Conservation (phyloP, 2,888 invertebrate genomes). For the Melanostoma scalare region DNA sequence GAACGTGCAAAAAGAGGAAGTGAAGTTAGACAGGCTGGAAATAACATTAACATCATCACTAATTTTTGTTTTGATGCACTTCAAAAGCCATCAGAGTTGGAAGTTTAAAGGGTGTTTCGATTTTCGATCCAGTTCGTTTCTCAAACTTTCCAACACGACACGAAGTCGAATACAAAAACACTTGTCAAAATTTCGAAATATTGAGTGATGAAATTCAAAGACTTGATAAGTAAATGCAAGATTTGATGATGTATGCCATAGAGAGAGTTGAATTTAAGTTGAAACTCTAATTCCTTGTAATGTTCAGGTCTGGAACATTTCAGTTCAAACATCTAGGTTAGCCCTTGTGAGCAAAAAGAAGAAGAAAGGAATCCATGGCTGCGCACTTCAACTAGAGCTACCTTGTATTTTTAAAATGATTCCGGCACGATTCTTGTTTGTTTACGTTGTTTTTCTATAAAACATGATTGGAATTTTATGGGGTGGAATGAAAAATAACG, state of each 20-base stretch:
- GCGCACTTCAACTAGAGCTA: background rate
- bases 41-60: conserved; percentile 62
- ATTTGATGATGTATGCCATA: too few relatives aligned
- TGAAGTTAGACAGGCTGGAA: conserved; percentile 52
- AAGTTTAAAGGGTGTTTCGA: conserved; percentile 5
- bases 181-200: too few relatives aligned
- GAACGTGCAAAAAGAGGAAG: conserved; percentile 30
- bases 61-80: conserved; percentile 64
- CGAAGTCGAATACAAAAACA: too few relatives aligned
- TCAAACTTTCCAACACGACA: too few relatives aligned
- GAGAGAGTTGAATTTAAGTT: too few relatives aligned
- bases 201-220: too few relatives aligned
- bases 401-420: background rate
- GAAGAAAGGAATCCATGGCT: too few relatives aligned
- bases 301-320: too few relatives aligned
- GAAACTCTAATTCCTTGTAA: too few relatives aligned
- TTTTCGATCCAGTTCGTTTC: too few relatives aligned
- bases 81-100: conserved; percentile 21
- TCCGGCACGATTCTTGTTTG: conserved; percentile 27
- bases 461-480: conserved; percentile 49
- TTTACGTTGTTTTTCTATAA: conserved; percentile 22
- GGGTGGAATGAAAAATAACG: conserved; percentile 54
- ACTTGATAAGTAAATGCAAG: too few relatives aligned
- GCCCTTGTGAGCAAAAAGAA: background rate
- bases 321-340: background rate